Evolutionary conservation across 1,140 invertebrate genomes (phyloP).

Genomic region (Pteromalus puparum): DNA sequence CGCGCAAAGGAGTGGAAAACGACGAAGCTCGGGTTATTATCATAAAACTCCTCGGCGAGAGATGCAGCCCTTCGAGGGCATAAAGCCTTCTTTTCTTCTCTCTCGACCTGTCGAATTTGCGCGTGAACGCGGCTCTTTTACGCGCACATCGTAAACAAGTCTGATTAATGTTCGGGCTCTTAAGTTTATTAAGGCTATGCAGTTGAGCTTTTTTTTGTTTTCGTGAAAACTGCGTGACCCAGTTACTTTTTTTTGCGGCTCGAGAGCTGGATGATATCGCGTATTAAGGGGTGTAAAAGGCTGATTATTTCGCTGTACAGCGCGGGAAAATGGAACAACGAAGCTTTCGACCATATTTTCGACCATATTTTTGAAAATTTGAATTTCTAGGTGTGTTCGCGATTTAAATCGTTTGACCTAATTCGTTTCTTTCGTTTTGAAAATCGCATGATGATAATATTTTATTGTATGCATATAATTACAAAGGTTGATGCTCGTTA

Average conservation of each 20-base stretch:
- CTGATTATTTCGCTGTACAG: background rate
- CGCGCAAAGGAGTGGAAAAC: background rate
- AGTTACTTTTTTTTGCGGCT: background rate
- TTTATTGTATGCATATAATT: too few species aligned
- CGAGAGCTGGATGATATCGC: background rate
- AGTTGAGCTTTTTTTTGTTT: background rate
- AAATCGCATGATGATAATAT: background rate
- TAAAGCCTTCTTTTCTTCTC: background rate
- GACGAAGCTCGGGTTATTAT: background rate
- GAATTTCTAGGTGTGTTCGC: background rate
- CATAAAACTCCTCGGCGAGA: background rate
- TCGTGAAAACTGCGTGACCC: background rate
- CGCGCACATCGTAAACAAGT: conserved; percentile 4
- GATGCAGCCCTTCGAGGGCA: background rate
- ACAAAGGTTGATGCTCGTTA: too few species aligned
- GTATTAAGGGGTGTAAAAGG: background rate
- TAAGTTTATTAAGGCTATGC: conserved; percentile 9
- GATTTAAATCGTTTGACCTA: background rate
- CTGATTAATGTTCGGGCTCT: background rate
- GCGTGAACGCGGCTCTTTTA: background rate
- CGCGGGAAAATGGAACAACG: background rate
- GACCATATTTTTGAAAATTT: background rate
- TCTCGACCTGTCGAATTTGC: conserved; percentile 9
- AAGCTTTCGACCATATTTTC: background rate
- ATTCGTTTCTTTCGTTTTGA: background rate